Conservation (phyloP, 2,113 vertebrate species). For the Prinia subflava region DNA sequence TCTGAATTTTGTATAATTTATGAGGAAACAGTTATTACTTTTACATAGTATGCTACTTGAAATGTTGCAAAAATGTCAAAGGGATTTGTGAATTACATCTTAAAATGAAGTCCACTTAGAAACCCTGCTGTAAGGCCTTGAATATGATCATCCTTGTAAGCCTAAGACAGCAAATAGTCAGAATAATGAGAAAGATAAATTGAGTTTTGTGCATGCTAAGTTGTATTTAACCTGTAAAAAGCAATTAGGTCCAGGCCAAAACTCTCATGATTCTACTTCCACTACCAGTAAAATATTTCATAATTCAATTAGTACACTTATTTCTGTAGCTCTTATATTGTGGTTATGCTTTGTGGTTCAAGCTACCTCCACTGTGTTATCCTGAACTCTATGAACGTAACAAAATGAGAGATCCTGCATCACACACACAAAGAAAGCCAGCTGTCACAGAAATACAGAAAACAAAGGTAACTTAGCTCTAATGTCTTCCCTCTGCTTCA, state of each 20-base stretch:
- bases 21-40: neutral
- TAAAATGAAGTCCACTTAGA: neutral
- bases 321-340: neutral
- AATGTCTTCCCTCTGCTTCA: neutral
- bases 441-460: neutral
- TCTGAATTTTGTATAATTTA: neutral
- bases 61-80: neutral
- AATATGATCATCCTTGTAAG: neutral
- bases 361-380: neutral
- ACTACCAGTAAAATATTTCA: neutral
- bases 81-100: neutral
- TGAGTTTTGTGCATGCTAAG: accelerated
- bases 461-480: neutral
- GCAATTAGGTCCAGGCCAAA: neutral
- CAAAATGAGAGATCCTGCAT: neutral
- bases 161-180: neutral
- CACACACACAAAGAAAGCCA: neutral
- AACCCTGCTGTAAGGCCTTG: neutral
- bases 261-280: neutral
- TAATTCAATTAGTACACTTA: neutral
- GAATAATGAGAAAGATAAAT: neutral
- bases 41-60: neutral
- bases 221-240: neutral
- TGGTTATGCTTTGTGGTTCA: neutral
- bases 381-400: neutral